These are phyloP conservation scores for Mesocentrotus franciscanus DNA, from an alignment of 53 echinoderm and acorn worm genomes.

Conservation along the genomic window DNA sequence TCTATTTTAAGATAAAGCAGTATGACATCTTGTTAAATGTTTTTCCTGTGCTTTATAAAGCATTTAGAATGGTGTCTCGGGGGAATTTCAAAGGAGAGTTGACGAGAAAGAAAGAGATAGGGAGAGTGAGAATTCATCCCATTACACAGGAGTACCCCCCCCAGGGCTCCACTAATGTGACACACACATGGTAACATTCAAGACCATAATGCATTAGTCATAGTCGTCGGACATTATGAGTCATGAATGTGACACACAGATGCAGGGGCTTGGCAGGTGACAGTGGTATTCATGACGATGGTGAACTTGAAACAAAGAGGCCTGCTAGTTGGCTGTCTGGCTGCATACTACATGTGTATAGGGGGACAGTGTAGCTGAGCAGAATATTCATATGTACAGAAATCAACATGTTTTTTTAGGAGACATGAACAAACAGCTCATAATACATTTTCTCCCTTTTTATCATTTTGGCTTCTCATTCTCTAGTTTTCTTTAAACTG, in stretches of 20 bases:
- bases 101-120: neutral
- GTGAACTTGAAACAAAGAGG: slow-evolving; percentile 51
- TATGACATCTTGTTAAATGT: no score
- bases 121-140: neutral
- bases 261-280: neutral
- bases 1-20: no score
- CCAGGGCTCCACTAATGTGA: slow-evolving; percentile 11
- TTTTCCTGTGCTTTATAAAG: no score
- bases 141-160: neutral
- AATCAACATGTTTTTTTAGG: neutral
- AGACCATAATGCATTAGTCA: slow-evolving; percentile 44
- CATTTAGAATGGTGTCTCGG: no score
- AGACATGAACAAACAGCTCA: neutral
- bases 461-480: no score
- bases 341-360: neutral
- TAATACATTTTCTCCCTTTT: no score
- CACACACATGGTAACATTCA: slow-evolving; percentile 14
- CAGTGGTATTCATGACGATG: neutral
- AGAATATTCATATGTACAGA: neutral
- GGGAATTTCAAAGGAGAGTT: neutral
- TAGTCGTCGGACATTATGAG: slow-evolving; percentile 19
- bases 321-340: neutral
- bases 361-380: no score
- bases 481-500: no score
- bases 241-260: slow-evolving; percentile 43